These are phyloP conservation scores for Papilio aristodemus DNA, from an alignment of 1,140 invertebrate genomes.

Conservation along the genomic window DNA sequence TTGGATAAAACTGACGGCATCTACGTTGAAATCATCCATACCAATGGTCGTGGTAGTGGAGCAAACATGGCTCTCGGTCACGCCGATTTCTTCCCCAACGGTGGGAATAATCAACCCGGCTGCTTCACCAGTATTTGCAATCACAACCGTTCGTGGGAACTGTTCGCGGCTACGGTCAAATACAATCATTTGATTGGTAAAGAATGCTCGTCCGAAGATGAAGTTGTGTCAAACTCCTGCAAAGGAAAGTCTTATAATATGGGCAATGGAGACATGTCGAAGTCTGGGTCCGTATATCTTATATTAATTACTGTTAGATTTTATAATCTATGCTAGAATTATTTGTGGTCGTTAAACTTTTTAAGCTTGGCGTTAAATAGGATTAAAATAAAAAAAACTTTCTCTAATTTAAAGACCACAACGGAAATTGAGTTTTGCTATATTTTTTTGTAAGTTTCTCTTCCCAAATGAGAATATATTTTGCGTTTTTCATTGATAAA, in stretches of 20 bases:
- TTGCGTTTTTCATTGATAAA: background rate
- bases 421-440: no score
- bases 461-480: background rate
- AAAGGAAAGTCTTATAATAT: conserved; percentile 36
- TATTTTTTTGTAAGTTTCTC: no score
- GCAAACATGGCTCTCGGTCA: background rate
- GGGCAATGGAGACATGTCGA: conserved; percentile 41
- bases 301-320: no score
- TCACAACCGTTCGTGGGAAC: conserved; percentile 82
- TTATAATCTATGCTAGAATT: background rate
- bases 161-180: conserved; percentile 77
- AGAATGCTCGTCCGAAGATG: conserved; percentile 38
- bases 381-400: no score
- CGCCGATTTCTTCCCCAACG: conserved; percentile 83
- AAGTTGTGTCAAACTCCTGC: conserved; percentile 41
- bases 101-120: conserved; percentile 81
- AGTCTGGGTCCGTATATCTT: conserved; percentile 37
- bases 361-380: no score
- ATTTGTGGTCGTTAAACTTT: background rate
- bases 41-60: background rate
- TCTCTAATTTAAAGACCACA: no score
- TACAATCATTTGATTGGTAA: conserved; percentile 48
- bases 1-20: background rate
- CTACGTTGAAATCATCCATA: conserved; percentile 27
- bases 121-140: conserved; percentile 80